Conservation (phyloP, 2,113 vertebrate genomes). For the Panurus biarmicus region DNA sequence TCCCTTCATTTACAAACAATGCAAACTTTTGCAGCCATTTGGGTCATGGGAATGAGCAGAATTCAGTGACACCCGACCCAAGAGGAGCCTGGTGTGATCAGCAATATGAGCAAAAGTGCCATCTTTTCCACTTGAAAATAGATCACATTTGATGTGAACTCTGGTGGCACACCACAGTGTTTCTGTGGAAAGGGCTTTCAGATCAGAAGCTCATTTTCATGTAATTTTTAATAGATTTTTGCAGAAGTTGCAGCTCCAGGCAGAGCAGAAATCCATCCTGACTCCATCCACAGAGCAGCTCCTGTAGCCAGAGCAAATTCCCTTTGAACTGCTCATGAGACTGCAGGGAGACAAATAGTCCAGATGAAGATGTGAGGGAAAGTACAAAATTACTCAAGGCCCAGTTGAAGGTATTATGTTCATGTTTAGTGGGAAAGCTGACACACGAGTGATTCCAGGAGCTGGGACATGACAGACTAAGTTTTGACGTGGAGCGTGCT, state of each 20-base stretch:
- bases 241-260: not conserved
- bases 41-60: not conserved
- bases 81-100: not conserved
- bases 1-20: not conserved
- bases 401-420: not conserved
- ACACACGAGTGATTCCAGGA: not conserved
- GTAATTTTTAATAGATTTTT: not conserved
- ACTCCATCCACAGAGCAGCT: not conserved
- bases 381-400: not conserved
- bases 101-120: not conserved
- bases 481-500: accelerated
- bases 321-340: not conserved
- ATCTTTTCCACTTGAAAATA: not conserved
- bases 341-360: not conserved
- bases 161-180: not conserved
- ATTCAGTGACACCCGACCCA: not conserved
- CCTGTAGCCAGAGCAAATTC: not conserved
- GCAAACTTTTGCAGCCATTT: not conserved
- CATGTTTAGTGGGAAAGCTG: not conserved
- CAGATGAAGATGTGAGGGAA: not conserved
- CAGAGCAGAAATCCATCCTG: not conserved
- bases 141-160: not conserved
- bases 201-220: not conserved
- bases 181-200: not conserved
- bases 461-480: not conserved